phyloP scores from a whole-genome alignment of 1,140 invertebrate genomes.

The Antheraea mylitta region DNA sequence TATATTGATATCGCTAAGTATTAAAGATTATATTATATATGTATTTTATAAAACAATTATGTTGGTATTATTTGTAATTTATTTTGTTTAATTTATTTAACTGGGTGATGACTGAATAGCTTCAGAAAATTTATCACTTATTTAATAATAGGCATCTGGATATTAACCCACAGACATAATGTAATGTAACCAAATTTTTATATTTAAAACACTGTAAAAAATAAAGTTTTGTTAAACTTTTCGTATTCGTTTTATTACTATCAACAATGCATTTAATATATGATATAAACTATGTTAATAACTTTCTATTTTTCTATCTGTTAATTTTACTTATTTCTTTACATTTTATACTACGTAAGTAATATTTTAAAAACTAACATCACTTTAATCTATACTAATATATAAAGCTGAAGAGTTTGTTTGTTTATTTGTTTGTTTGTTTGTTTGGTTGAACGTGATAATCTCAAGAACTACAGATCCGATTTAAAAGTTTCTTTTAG shows the following conservation, averaged over 20 bases:
- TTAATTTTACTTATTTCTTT: too few species aligned
- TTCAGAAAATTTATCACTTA: conserved; percentile 44
- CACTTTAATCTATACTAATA: too few species aligned
- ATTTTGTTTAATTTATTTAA: conserved; percentile 44
- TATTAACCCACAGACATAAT: conserved; percentile 59
- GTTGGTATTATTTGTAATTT: conserved; percentile 51
- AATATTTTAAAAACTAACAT: too few species aligned
- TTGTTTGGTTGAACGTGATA: too few species aligned
- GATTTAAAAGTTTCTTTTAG: too few species aligned
- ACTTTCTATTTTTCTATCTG: too few species aligned
- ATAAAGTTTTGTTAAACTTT: conserved; percentile 66
- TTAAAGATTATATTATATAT: conserved; percentile 42
- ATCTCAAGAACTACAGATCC: too few species aligned
- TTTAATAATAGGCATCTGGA: conserved; percentile 37
- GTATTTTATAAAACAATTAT: conserved; percentile 44
- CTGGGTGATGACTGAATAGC: conserved; percentile 36
- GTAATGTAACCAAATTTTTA: conserved; percentile 68
- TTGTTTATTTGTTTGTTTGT: too few species aligned
- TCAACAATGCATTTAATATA: neutral
- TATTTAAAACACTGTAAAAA: conserved; percentile 54
- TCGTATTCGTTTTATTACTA: conserved; percentile 25
- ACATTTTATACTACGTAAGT: too few species aligned
- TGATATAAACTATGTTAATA: too few species aligned
- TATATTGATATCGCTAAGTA: conserved; percentile 67
- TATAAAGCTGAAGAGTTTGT: too few species aligned